Evolutionary conservation across 92 coral and sea anemone species (phyloP).

Genomic region (Phenganax subtilis): DNA sequence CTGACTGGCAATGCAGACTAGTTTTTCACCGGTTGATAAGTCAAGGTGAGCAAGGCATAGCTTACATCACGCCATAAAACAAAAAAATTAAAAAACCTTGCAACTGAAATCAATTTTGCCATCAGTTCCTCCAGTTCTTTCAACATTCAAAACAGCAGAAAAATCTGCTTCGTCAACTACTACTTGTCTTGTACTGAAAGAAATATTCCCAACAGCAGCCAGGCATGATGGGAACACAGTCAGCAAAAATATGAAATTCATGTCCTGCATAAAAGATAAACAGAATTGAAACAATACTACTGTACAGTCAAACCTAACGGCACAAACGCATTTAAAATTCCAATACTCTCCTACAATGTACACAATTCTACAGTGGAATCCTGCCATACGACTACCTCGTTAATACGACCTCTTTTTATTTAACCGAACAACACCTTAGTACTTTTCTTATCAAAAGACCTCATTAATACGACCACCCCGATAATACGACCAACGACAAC

Average conservation of each 20-base stretch:
- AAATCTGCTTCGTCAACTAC: slow-evolving; percentile 31
- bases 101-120: slow-evolving; percentile 51
- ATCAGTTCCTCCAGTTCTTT: slow-evolving; percentile 59
- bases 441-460: too few species aligned
- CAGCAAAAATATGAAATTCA: slow-evolving; percentile 27
- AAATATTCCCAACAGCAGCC: slow-evolving; percentile 53
- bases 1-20: background rate
- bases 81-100: slow-evolving; percentile 43
- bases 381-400: too few species aligned
- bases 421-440: too few species aligned
- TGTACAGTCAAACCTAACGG: too few species aligned
- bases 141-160: slow-evolving; percentile 46
- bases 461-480: too few species aligned
- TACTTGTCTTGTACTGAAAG: slow-evolving; percentile 36
- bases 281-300: too few species aligned
- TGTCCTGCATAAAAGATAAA: background rate
- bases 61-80: background rate
- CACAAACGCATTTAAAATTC: too few species aligned
- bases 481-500: too few species aligned
- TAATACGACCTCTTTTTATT: too few species aligned
- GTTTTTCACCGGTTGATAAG: background rate
- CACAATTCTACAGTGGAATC: too few species aligned
- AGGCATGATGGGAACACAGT: slow-evolving; percentile 44
- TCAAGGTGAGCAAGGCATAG: background rate
- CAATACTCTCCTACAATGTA: too few species aligned